phyloP scores from a whole-genome alignment of 2,113 vertebrate species.

The Atherinomorus stipes region DNA sequence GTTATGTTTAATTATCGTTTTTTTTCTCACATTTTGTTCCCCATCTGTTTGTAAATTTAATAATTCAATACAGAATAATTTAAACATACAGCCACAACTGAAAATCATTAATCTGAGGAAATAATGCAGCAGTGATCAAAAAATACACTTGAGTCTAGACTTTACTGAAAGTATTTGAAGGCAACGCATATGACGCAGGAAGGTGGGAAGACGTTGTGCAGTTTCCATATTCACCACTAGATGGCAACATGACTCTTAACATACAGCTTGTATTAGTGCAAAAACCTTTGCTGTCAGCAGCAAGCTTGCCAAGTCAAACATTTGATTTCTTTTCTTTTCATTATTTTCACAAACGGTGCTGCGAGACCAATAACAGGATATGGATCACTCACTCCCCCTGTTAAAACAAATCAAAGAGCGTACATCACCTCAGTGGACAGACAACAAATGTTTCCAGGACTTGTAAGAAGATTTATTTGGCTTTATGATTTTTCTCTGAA shows the following conservation, averaged over 20 bases:
- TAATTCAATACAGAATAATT: too few relatives aligned
- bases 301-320: background rate
- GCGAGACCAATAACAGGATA: background rate
- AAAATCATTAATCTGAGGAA: too few relatives aligned
- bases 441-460: background rate
- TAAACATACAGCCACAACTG: too few relatives aligned
- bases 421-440: background rate
- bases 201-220: background rate
- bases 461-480: background rate
- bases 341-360: background rate
- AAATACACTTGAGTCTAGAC: rapidly evolving
- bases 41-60: too few relatives aligned
- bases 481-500: background rate
- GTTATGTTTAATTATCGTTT: too few relatives aligned
- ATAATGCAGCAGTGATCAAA: too few relatives aligned
- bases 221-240: slow-evolving; percentile 1
- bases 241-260: slow-evolving; percentile 1
- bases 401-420: background rate
- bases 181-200: background rate
- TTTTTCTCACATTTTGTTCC: too few relatives aligned
- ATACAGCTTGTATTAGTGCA: background rate
- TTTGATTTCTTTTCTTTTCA: background rate
- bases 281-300: background rate
- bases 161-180: slow-evolving; percentile 26
- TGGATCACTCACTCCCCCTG: background rate